phyloP scores from a whole-genome alignment of 2,888 invertebrate species.

The Bhutanitis thaidina region DNA sequence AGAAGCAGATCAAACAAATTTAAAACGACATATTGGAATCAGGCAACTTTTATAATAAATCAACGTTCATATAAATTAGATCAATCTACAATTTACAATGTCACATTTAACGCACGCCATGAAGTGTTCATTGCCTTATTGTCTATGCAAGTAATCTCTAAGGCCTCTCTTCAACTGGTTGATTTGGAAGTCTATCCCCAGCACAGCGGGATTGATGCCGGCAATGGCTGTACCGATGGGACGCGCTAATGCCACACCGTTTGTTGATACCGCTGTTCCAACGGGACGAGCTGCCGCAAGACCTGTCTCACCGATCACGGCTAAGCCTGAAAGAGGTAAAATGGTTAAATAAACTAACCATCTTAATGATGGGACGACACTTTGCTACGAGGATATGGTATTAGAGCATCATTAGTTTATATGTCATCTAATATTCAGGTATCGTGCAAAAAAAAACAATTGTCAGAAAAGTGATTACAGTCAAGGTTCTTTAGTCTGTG shows the following conservation, averaged over 20 bases:
- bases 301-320: constrained; percentile 83
- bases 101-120: too few relatives aligned
- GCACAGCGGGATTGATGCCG: constrained; percentile 77
- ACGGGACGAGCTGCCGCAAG: constrained; percentile 86
- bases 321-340: constrained; percentile 72
- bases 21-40: too few relatives aligned
- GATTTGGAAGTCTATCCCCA: constrained; percentile 48
- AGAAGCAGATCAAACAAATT: too few relatives aligned
- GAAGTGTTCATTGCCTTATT: too few relatives aligned
- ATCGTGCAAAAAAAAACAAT: too few relatives aligned
- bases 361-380: neutral
- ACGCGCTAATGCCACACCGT: constrained; percentile 84
- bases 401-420: too few relatives aligned
- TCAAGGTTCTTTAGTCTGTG: too few relatives aligned
- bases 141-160: too few relatives aligned
- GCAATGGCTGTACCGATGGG: constrained; percentile 88
- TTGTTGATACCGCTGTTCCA: constrained; percentile 85
- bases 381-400: too few relatives aligned
- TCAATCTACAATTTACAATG: neutral
- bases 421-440: too few relatives aligned
- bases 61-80: neutral
- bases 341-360: neutral
- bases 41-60: neutral
- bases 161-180: constrained; percentile 32
- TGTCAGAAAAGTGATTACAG: too few relatives aligned